Conservation (phyloP, 2,888 invertebrate genomes). For the Linhomoeus sp. region DNA sequence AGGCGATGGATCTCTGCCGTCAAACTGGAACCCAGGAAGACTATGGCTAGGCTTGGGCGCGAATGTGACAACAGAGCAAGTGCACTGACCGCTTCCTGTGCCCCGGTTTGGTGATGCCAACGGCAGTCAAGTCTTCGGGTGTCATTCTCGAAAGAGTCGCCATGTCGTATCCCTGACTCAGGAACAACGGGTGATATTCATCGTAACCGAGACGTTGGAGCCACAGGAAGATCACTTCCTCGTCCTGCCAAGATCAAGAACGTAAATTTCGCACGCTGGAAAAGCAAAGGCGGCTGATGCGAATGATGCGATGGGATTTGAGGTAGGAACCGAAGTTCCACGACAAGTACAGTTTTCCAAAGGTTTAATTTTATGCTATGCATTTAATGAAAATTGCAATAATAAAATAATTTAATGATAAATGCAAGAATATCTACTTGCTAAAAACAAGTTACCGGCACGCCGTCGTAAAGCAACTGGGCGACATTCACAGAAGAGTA, state of each 20-base stretch:
- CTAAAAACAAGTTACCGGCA: constrained; percentile 41
- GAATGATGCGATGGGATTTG: too few relatives aligned
- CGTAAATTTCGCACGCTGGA: too few relatives aligned
- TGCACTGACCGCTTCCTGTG: constrained; percentile 53
- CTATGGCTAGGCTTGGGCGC: too few relatives aligned
- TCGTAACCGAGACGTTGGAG: constrained; percentile 77
- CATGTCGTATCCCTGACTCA: constrained; percentile 87
- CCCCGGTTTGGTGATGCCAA: constrained; percentile 80
- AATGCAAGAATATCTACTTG: constrained; percentile 14
- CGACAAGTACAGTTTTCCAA: too few relatives aligned
- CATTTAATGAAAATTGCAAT: background rate
- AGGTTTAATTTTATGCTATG: background rate
- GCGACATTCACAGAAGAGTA: constrained; percentile 29
- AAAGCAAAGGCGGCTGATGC: too few relatives aligned
- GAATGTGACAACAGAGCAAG: too few relatives aligned
- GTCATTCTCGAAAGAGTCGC: constrained; percentile 97
- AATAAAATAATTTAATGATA: background rate
- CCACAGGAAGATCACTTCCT: constrained; percentile 80
- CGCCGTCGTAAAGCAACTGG: constrained; percentile 41
- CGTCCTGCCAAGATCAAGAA: constrained; percentile 42
- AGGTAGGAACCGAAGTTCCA: too few relatives aligned
- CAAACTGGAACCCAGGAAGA: constrained; percentile 37
- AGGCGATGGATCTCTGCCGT: constrained; percentile 78
- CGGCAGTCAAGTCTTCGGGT: constrained; percentile 56
- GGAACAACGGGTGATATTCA: constrained; percentile 77